Evolutionary conservation across 2,113 vertebrate genomes (phyloP).

Genomic region (Eonycteris spelaea): DNA sequence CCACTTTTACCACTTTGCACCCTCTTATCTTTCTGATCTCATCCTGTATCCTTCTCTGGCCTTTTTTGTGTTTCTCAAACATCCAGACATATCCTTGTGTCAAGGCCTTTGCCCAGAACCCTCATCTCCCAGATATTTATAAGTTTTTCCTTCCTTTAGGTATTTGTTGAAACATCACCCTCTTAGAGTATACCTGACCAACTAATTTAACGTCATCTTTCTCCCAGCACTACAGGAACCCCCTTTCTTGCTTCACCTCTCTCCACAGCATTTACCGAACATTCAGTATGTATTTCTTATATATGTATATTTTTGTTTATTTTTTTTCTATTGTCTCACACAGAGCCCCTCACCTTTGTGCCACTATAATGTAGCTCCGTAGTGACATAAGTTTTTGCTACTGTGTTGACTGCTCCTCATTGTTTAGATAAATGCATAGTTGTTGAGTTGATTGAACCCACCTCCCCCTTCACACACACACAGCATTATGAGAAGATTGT

Average conservation of each 20-base stretch:
- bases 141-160: not conserved
- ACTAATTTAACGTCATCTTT: not conserved
- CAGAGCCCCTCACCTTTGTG: not conserved
- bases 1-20: not conserved
- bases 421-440: not conserved
- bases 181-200: not conserved
- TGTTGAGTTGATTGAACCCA: not conserved
- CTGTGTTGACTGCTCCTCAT: fast-evolving
- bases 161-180: not conserved
- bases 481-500: not conserved
- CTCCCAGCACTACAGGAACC: not conserved
- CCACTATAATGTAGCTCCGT: not conserved
- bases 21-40: not conserved
- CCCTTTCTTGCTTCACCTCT: not conserved
- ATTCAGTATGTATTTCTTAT: not conserved
- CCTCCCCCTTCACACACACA: not conserved
- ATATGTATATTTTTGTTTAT: not conserved
- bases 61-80: not conserved
- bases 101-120: not conserved
- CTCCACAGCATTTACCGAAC: not conserved
- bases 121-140: not conserved
- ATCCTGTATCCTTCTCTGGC: not conserved
- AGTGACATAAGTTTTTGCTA: not conserved
- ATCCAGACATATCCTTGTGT: not conserved
- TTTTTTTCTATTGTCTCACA: not conserved